These are phyloP conservation scores for Carcharodon carcharias DNA, from an alignment of 2,797 vertebrate species.

Conservation along the genomic window DNA sequence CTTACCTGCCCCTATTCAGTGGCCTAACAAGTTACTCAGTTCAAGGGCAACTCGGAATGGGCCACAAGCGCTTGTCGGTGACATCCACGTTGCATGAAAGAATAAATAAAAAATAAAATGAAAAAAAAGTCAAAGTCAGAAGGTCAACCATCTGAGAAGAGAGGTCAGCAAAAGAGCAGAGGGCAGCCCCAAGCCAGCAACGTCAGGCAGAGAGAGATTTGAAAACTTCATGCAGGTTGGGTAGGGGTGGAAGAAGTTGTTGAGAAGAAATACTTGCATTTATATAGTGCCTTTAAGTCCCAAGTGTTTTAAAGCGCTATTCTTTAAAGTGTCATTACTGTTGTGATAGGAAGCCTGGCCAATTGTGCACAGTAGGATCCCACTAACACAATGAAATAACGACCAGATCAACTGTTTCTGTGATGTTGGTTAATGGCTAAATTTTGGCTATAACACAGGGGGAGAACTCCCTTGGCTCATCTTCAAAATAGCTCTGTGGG, in stretches of 20 bases:
- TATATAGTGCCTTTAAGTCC: neutral
- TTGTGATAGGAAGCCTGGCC: neutral
- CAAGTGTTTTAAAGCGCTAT: neutral
- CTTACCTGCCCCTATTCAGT: no score
- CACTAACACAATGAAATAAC: neutral
- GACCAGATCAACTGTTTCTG: neutral
- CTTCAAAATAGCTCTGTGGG: neutral
- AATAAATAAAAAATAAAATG: no score
- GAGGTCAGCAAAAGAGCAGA: no score
- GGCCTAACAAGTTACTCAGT: no score
- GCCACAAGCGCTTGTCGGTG: no score
- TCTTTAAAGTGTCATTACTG: neutral
- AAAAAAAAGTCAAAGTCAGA: neutral
- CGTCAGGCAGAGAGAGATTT: neutral
- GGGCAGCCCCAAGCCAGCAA: neutral
- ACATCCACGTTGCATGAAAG: no score
- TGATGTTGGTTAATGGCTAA: neutral
- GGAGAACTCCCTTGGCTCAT: neutral
- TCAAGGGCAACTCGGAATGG: no score
- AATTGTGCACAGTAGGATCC: neutral
- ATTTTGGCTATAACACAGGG: neutral
- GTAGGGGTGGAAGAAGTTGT: neutral
- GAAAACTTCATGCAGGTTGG: no score
- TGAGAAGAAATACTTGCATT: neutral
- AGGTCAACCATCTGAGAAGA: neutral